These are phyloP conservation scores for Perizoma affinitatum DNA, from an alignment of 2,888 invertebrate genomes.

Conservation along the genomic window DNA sequence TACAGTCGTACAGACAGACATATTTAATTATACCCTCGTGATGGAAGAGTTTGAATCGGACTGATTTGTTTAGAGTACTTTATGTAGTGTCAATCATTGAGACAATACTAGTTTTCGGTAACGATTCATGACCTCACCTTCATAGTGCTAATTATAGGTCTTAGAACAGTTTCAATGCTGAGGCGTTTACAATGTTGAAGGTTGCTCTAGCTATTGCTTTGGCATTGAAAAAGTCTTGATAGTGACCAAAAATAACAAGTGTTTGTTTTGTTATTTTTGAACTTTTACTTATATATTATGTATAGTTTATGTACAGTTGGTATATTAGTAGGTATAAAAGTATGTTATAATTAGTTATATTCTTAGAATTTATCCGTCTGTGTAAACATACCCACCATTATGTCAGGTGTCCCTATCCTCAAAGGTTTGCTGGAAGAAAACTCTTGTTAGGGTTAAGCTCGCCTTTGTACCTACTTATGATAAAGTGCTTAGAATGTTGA, in stretches of 20 bases:
- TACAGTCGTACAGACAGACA: constrained; percentile 44
- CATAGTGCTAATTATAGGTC: constrained; percentile 33
- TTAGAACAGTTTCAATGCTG: constrained; percentile 21
- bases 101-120: constrained; percentile 43
- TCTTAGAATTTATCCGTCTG: too few relatives aligned
- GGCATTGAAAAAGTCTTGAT: constrained; percentile 12
- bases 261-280: too few relatives aligned
- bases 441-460: too few relatives aligned
- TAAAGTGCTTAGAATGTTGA: constrained; percentile 24
- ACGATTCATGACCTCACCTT: constrained; percentile 34
- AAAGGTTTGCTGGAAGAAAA: too few relatives aligned
- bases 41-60: constrained; percentile 61
- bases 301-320: too few relatives aligned
- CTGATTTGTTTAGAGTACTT: constrained; percentile 44
- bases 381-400: too few relatives aligned
- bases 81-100: constrained; percentile 54
- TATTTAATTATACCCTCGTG: constrained; percentile 68
- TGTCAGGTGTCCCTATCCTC: too few relatives aligned
- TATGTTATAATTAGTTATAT: too few relatives aligned
- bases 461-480: too few relatives aligned
- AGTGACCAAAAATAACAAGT: too few relatives aligned
- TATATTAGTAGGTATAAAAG: too few relatives aligned
- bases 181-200: constrained; percentile 20
- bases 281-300: too few relatives aligned
- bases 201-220: constrained; percentile 12